Base-by-base conservation (phyloP, 2,888 invertebrate species). In the Drosophila gaucha region DNA sequence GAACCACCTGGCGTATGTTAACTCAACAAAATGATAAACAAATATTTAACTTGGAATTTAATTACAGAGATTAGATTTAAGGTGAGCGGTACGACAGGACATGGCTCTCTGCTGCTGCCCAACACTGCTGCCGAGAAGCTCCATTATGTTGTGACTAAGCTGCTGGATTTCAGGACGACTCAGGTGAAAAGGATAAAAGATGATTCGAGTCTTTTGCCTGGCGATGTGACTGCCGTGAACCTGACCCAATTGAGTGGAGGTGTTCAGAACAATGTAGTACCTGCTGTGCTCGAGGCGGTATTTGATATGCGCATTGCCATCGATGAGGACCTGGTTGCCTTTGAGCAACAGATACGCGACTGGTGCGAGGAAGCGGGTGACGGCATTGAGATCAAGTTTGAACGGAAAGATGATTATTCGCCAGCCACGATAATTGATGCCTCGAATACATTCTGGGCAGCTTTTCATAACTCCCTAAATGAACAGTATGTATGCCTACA, bases 211-310 rank as follows among this genome's bases (percentile, higher is more conserved):
- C 41, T 55, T 0, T 57, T 63, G 1, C 93, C 97, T 54, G 97
- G 97, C 3, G 96, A 97, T 92, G 97, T 97, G 0, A 97, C 96
- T 9, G 95, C 97, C 0, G 92, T 97, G 5, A 98, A 98, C 92
- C 92, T 97, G 74, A 98, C 97, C 0, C 94, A 95, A 90, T 83
- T 96, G 39, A 92, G 94, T 94, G 98, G 98, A 63, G 98, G 98
- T 6, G 94, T 97, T 0, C 98, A 98, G 92, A 93, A 94, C 3
- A 98, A 98, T 91, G 97, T 98, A 0, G 94, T 98, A 12, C 98
- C 99, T 1, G 95, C 96, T 49, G 95, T 96, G 86, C 92, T 98
- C 69, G 93, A 93, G 2, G 95, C 94, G 0, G 94, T 95, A 63
- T 95, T 96, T 89, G 96, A 96, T 89, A 92, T 95, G 60, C 93